Evolutionary conservation across 2,888 invertebrate species (phyloP).

Genomic region (Prosopocoilus inquinatus): DNA sequence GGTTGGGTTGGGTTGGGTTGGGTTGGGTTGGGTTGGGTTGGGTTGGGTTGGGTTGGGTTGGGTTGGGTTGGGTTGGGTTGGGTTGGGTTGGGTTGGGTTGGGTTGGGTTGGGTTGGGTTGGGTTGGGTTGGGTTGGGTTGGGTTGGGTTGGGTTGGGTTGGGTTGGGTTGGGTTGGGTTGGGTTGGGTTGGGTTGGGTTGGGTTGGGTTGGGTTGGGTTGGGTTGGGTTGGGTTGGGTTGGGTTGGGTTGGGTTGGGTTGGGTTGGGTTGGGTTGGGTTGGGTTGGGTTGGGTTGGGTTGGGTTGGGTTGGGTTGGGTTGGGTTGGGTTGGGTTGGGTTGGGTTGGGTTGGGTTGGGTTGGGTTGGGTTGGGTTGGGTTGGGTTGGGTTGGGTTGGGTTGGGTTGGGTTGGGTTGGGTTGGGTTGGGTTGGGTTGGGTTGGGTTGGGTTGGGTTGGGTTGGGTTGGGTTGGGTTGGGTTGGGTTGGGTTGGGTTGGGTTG

Average conservation of each 20-base stretch:
- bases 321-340: slow-evolving; percentile 7
- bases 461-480: slow-evolving; percentile 14
- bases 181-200: slow-evolving; percentile 13
- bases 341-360: no score
- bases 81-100: background rate
- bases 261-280: slow-evolving; percentile 13
- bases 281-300: slow-evolving; percentile 13
- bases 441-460: slow-evolving; percentile 11
- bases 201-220: slow-evolving; percentile 14
- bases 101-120: background rate
- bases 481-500: slow-evolving; percentile 21
- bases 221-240: slow-evolving; percentile 14
- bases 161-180: slow-evolving; percentile 6
- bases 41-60: background rate
- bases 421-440: slow-evolving; percentile 12
- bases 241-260: slow-evolving; percentile 14
- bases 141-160: background rate
- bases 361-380: slow-evolving; percentile 14
- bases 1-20: slow-evolving; percentile 14
- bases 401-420: slow-evolving; percentile 14
- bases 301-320: slow-evolving; percentile 11
- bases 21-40: slow-evolving; percentile 17
- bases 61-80: background rate
- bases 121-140: background rate
- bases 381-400: slow-evolving; percentile 17